These are phyloP conservation scores for Troilus luridus DNA, from an alignment of 2,888 invertebrate species.

Conservation along the genomic window DNA sequence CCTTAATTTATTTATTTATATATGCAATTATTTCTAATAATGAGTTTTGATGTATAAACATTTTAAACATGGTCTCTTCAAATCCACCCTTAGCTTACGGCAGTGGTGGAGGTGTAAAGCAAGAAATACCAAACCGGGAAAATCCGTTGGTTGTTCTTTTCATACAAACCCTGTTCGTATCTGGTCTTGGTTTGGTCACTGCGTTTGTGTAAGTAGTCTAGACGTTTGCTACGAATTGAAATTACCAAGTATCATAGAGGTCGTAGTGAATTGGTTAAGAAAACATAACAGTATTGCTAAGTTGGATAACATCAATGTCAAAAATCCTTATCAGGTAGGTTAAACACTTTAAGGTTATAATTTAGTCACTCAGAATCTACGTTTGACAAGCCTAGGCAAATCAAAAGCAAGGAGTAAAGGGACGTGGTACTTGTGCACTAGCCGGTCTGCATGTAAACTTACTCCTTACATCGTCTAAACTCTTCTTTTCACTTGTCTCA, in stretches of 20 bases:
- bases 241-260: background rate
- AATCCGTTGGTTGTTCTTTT: background rate
- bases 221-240: background rate
- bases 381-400: too few relatives aligned
- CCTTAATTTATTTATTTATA: background rate
- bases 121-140: background rate
- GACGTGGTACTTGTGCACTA: too few relatives aligned
- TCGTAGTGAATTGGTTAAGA: too few relatives aligned
- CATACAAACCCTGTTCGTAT: background rate
- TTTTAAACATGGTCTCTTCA: background rate
- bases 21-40: background rate
- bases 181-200: background rate
- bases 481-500: too few relatives aligned
- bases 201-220: background rate
- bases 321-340: too few relatives aligned
- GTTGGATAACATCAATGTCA: too few relatives aligned
- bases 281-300: too few relatives aligned
- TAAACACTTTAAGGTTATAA: too few relatives aligned
- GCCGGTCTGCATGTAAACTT: too few relatives aligned
- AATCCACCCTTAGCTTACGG: conserved; percentile 5
- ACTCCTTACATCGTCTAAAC: too few relatives aligned
- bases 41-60: background rate
- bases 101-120: background rate
- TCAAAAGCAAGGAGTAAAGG: too few relatives aligned
- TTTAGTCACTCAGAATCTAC: too few relatives aligned